These are phyloP conservation scores for Augochlorella aurata DNA, from an alignment of 2,888 invertebrate genomes.

Conservation along the genomic window DNA sequence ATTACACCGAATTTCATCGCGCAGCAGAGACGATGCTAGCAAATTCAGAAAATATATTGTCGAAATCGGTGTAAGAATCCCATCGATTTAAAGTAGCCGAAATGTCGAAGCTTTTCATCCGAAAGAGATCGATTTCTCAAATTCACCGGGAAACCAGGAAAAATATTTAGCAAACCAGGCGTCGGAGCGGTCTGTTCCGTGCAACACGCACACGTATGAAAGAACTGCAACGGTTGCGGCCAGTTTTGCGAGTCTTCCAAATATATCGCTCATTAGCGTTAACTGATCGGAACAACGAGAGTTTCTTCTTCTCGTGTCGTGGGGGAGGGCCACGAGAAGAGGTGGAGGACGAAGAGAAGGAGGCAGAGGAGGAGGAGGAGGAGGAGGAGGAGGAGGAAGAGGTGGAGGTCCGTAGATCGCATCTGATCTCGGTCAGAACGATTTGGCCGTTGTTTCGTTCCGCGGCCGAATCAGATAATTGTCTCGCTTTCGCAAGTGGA, in stretches of 20 bases:
- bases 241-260: slow-evolving; percentile 61
- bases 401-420: slow-evolving; percentile 47
- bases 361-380: background rate
- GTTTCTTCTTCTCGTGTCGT: slow-evolving; percentile 55
- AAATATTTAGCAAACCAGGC: background rate
- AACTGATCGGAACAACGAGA: slow-evolving; percentile 71
- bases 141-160: background rate
- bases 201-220: slow-evolving; percentile 14
- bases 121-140: background rate
- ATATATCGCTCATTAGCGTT: slow-evolving; percentile 75
- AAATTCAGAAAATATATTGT: no score
- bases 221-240: slow-evolving; percentile 34
- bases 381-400: background rate
- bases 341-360: background rate
- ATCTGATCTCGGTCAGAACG: slow-evolving; percentile 62
- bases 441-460: slow-evolving; percentile 62
- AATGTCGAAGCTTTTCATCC: background rate
- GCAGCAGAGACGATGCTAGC: no score
- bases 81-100: background rate
- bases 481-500: slow-evolving; percentile 49
- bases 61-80: background rate
- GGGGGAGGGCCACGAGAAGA: background rate
- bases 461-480: slow-evolving; percentile 62
- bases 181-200: background rate
- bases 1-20: no score